Base-by-base conservation (phyloP, 1,140 invertebrate genomes). In the Brevipalpus yothersi region DNA sequence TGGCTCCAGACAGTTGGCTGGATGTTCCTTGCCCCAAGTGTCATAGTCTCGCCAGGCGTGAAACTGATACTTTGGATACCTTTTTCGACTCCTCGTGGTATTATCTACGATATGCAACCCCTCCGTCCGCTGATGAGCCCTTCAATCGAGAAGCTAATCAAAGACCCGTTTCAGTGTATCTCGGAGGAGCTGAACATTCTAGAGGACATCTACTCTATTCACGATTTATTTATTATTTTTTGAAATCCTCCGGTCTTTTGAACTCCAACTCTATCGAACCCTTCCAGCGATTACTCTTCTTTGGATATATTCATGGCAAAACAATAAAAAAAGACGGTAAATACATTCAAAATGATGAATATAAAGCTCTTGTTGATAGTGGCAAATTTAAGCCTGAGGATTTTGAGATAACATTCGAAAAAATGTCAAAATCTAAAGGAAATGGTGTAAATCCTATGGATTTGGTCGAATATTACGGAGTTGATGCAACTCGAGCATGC, bases 11-110 rank as follows among this genome's bases (percentile, higher is more conserved):
- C 7, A 23, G 39, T 23, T 58, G 65, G 65, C 31, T 64, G 7
- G 58, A 64, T 60, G 58, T 51, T 15, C 39, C 55, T 17, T 70
- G 68, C 58, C 62, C 66, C 11, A 66, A 62, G 57, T 68, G 65
- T 54, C 54, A 56, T 57, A n/a, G 56, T 60, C 19, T 56, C 31
- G 86, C 87, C 0, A 74, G 69, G 60, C 72, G 88, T 58, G 93
- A 99, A 78, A 86, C 84, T 0, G 94, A 99, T 69, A 99, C 95
- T 1, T 89, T 98, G 86, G 95, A 99, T 67, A 99, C 95, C 10
- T 99, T 99, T 78, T 89, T 99, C 41, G 95, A 99, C 72, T 97
- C 93, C 51, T 88, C 90, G 4, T 99, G 94, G 94, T 99, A 99
- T 71, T 99, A 82, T 70, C 76, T 96, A 62, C 77, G 94, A 59